These are phyloP conservation scores for Pluvialis apricaria DNA, from an alignment of 2,113 vertebrate species.

Conservation along the genomic window DNA sequence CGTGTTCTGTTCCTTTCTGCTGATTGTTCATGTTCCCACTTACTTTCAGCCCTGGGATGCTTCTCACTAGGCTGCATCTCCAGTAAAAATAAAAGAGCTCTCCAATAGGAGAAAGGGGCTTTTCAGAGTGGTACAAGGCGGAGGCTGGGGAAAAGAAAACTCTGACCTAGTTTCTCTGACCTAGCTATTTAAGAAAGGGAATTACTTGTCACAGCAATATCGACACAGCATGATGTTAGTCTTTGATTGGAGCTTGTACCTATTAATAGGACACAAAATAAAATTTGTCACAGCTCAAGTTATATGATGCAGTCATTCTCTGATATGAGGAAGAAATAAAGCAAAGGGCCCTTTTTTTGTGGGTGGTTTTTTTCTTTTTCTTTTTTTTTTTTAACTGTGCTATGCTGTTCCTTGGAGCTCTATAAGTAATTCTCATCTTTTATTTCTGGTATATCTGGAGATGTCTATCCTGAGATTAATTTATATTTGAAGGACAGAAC, in stretches of 20 bases:
- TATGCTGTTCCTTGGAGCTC: neutral
- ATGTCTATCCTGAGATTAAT: neutral
- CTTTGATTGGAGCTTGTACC: neutral
- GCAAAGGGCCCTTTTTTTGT: neutral
- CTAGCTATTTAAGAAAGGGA: neutral
- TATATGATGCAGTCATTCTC: neutral
- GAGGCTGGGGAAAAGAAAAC: neutral
- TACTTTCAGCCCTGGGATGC: neutral
- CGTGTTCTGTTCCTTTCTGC: neutral
- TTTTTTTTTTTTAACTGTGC: neutral
- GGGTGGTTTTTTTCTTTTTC: too few species aligned
- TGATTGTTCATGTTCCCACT: neutral
- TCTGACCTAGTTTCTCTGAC: slow-evolving; percentile 22
- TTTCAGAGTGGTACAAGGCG: neutral
- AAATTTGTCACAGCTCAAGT: neutral
- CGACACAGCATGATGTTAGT: neutral
- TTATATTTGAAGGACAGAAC: neutral
- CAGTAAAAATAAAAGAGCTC: neutral
- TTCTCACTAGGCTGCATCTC: neutral
- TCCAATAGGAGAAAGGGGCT: neutral
- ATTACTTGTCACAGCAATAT: neutral
- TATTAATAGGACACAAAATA: neutral
- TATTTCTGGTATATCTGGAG: neutral
- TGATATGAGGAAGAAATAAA: neutral
- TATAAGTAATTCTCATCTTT: neutral